Evolutionary conservation across 2,113 vertebrate species (phyloP).

Genomic region (Vombatus ursinus): DNA sequence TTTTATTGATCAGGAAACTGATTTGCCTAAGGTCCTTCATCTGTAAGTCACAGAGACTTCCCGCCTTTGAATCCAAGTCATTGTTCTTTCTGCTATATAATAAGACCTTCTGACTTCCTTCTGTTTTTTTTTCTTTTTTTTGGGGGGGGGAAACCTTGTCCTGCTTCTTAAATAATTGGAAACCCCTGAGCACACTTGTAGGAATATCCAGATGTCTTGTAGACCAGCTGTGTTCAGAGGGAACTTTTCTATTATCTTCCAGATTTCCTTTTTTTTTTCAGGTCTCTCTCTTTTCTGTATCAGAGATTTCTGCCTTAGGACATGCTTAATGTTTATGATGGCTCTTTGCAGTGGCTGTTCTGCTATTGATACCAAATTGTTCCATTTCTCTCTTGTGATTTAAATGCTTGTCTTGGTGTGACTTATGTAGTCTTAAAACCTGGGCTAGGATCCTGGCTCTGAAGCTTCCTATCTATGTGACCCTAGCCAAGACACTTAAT

Average conservation of each 20-base stretch:
- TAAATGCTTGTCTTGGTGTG: background rate
- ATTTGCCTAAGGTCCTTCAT: background rate
- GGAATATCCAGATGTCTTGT: background rate
- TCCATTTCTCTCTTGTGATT: background rate
- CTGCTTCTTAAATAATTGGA: constrained; percentile 28
- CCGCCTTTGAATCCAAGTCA: background rate
- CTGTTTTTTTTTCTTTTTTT: constrained; percentile 1
- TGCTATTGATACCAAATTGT: background rate
- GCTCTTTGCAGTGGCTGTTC: background rate
- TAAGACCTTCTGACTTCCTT: background rate
- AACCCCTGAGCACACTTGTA: constrained; percentile 9
- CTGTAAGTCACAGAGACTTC: background rate
- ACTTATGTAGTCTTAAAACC: background rate
- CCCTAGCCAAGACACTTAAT: background rate
- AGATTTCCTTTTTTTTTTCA: background rate
- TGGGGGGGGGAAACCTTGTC: constrained; percentile 7
- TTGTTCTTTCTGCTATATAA: background rate
- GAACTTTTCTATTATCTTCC: constrained; percentile 9
- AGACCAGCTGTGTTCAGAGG: background rate
- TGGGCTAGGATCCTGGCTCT: background rate
- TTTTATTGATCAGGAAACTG: background rate
- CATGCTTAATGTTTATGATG: background rate
- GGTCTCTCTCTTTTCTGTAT: constrained; percentile 26
- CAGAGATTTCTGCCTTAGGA: constrained; percentile 16
- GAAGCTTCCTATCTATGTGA: background rate